Conservation (phyloP, 2,888 invertebrate genomes). For the Calephelis perditalis region DNA sequence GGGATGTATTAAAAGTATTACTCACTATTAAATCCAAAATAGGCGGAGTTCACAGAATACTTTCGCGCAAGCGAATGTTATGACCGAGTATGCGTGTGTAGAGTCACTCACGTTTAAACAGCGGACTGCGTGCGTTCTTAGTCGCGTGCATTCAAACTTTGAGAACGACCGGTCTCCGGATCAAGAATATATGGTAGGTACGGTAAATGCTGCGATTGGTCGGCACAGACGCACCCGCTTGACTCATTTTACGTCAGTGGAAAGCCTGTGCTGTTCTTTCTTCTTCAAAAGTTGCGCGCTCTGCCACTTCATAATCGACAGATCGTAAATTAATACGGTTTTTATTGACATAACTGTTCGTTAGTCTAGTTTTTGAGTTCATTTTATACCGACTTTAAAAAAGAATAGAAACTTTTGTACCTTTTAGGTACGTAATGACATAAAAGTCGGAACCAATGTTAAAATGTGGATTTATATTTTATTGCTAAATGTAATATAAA, state of each 20-base stretch:
- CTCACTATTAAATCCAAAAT: slow-evolving; percentile 50
- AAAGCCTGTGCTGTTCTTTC: slow-evolving; percentile 51
- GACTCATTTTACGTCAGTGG: slow-evolving; percentile 47
- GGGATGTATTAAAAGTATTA: slow-evolving; percentile 27
- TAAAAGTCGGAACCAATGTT: too few relatives aligned
- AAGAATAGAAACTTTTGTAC: too few relatives aligned
- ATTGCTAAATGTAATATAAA: too few relatives aligned
- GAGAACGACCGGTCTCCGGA: slow-evolving; percentile 41
- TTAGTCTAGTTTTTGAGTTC: slow-evolving; percentile 24
- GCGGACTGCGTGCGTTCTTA: slow-evolving; percentile 48
- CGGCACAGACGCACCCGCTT: slow-evolving; percentile 53
- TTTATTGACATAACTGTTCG: slow-evolving; percentile 27
- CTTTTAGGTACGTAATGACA: too few relatives aligned
- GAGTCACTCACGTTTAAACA: slow-evolving; percentile 31
- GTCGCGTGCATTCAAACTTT: slow-evolving; percentile 51
- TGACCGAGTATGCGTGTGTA: slow-evolving; percentile 29
- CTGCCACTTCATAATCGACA: slow-evolving; percentile 25
- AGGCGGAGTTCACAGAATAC: slow-evolving; percentile 42
- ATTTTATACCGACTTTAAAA: too few relatives aligned
- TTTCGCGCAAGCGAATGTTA: slow-evolving; percentile 39
- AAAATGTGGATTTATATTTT: too few relatives aligned
- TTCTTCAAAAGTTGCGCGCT: slow-evolving; percentile 32
- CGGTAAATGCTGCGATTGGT: slow-evolving; percentile 47
- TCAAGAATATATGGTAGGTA: slow-evolving; percentile 57
- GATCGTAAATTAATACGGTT: slow-evolving; percentile 21